Evolutionary conservation across 2,888 invertebrate species (phyloP).

Genomic region (Hydrotaea cyrtoneurina): DNA sequence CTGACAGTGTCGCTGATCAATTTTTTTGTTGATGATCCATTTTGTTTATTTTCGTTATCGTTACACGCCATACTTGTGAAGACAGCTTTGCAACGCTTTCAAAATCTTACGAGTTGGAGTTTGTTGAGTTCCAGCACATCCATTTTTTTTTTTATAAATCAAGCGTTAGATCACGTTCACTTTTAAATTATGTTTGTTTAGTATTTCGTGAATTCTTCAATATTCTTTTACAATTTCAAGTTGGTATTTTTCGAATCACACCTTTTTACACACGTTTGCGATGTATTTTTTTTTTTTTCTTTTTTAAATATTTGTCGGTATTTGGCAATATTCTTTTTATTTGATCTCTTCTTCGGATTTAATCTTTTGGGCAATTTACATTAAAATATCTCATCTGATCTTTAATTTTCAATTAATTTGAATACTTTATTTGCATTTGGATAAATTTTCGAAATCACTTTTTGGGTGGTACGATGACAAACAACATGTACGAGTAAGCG

Average conservation of each 20-base stretch:
- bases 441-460: conserved; percentile 58
- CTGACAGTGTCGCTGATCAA: no score
- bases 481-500: conserved; percentile 15
- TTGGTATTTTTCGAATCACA: not conserved
- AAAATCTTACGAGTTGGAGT: no score
- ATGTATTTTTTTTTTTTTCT: not conserved
- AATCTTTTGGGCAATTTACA: conserved; percentile 34
- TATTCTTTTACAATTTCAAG: conserved; percentile 1
- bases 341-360: not conserved
- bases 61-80: conserved; percentile 1
- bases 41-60: not conserved
- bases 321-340: conserved; percentile 6
- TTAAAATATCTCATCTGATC: conserved; percentile 9
- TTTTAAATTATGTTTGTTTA: not conserved
- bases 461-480: conserved; percentile 56
- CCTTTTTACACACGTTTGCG: not conserved
- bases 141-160: no score
- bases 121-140: no score
- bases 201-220: not conserved
- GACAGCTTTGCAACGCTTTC: not conserved
- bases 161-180: not conserved
- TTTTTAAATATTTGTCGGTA: not conserved
- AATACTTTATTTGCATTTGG: conserved; percentile 46
- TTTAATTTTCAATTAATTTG: conserved; percentile 49
- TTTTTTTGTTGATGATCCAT: no score